Base-by-base conservation (phyloP, 1,140 invertebrate species). In the Micrasema longulum region DNA sequence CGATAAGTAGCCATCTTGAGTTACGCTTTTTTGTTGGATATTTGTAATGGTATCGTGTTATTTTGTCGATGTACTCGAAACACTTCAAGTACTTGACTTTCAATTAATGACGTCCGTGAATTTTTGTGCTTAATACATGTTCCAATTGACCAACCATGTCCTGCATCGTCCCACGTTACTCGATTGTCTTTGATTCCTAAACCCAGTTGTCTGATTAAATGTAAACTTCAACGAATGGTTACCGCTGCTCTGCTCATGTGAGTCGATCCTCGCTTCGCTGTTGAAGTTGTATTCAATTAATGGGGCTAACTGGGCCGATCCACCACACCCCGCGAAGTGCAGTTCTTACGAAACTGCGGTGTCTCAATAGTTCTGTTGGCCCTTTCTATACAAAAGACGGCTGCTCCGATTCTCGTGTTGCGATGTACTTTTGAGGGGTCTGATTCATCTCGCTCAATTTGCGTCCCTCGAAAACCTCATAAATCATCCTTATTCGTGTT, bases 341-440 rank as follows among this genome's bases (percentile, higher is more conserved):
- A 60, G 35, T 12, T 6, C 55, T 60, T 60, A 20, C 55, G 35
- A 41, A 60, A 60, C 16, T 60, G 35, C 55, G 16, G 36, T 41
- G 55, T 38, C 55, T 60, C 55, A 38, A 60, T 41, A 60, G 3
- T 18, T 16, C 36, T 7, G 48, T 22, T 22, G 55, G 55, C 36
- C 55, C 55, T 60, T 41, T 43, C 18, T 16, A 41, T 31, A 31
- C 26, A 31, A 31, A 31, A 2, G 35, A 41, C 7, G 16, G 22
- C 55, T 60, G 55, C 35, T 60, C 55, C 55, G 41, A 60, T 41
- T 60, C 22, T 53, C 50, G 23, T 14, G 22, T 26, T 53, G 20
- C 23, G 20, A 1, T 16, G 35, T 23, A 38, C 55, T 41, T 60
- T 14, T 41, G 10, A n/a, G 7, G 7, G 11, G 16, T 22, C 55